Base-by-base conservation (phyloP, 2,113 vertebrate genomes). In the Odontesthes bonariensis region DNA sequence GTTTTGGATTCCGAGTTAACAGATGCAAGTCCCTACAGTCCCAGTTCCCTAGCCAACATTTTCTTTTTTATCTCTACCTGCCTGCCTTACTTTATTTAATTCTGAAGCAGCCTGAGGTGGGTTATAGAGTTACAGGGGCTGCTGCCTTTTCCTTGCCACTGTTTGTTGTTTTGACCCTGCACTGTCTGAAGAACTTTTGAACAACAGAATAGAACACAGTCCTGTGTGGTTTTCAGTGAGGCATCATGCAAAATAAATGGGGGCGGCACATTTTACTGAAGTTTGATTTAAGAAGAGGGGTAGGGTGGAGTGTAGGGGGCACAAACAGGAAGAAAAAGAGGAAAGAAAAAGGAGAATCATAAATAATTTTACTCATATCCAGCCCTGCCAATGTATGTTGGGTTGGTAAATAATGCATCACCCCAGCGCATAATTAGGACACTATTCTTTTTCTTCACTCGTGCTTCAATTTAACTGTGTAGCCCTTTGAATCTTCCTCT, bases 331-430 rank as follows among this genome's bases (percentile, higher is more conserved):
- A 72, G 74, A 72, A 66, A 75, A 81, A 68, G 55, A 77, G 74
- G 61, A 75, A 76, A 75, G 63, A 87, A 84, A 83, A 83, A 81
- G 79, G 85, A 80, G 87, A 87, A 92, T 94, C 93, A 94, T 94
- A 93, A 94, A 94, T 95, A 92, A 95, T 95, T 94, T 94, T 93
- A 91, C 88, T 94, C 92, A 89, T 90, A 94, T 91, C 82, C 87
- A 88, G 90, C 87, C 84, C 89, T 77, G 89, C 84, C 82, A 81
- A 94, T 93, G 90, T 94, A 94, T 93, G 93, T 94, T 85, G 91
- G 79, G 87, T 87, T 79, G 83, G 91, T 95, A 94, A 95, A 95
- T 94, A 94, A 94, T 95, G 92, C 91, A 94, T 94, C 86, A 85
- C 83, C 85, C 75, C 66, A 27, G 52, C 66, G 90, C 92, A 87